Percentiles rank a stretch among this genome's conserved stretches.
Evolutionary conservation across 2,888 invertebrate species (phyloP).

Genomic region (Polymixis lichenea): DNA sequence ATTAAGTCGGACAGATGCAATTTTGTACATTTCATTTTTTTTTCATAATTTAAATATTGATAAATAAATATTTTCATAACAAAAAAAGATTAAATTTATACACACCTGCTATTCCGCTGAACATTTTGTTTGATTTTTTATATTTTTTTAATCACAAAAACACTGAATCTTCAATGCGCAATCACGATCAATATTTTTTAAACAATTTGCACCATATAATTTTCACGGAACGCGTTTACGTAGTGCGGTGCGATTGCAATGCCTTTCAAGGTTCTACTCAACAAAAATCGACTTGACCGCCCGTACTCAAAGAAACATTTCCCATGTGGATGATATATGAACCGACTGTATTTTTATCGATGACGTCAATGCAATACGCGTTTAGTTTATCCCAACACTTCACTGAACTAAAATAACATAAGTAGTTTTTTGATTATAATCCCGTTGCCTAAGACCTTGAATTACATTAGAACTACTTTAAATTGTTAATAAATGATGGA

Average conservation of each 20-base stretch:
- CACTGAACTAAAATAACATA: background rate
- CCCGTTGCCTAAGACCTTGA: too few relatives aligned
- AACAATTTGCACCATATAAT: constrained; percentile 66
- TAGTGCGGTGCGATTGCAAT: constrained; percentile 75
- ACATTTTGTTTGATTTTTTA: constrained; percentile 79
- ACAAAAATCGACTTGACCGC: constrained; percentile 70
- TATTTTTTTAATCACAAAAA: constrained; percentile 63
- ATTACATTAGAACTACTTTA: background rate
- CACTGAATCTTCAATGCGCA: constrained; percentile 55
- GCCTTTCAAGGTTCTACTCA: constrained; percentile 73
- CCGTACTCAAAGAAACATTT: constrained; percentile 63
- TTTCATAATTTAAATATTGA: background rate
- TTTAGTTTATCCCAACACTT: constrained; percentile 74
- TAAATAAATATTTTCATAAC: background rate
- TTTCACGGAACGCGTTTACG: constrained; percentile 71
- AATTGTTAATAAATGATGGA: background rate
- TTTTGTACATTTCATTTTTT: background rate
- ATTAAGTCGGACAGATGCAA: background rate
- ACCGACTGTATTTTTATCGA: constrained; percentile 82
- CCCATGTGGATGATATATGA: constrained; percentile 73
- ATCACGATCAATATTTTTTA: constrained; percentile 58
- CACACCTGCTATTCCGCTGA: constrained; percentile 88
- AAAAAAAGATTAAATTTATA: background rate
- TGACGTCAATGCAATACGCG: constrained; percentile 81
- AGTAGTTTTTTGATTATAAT: background rate